Evolutionary conservation across 2,797 vertebrate species (phyloP).

Genomic region (Myotis myotis): DNA sequence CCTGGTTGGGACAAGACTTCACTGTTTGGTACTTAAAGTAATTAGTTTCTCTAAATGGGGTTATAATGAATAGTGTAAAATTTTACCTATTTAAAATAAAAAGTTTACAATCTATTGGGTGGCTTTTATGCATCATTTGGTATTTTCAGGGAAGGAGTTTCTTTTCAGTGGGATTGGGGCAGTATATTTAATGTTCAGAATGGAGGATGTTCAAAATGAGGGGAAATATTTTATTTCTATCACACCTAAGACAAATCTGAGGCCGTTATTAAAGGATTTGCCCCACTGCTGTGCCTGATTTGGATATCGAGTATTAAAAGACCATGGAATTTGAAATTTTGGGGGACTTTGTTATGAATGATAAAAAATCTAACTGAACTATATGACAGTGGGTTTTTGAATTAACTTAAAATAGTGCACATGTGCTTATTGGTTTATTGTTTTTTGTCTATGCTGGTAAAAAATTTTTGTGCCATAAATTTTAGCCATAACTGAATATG

Average conservation of each 20-base stretch:
- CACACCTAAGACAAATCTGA: not conserved
- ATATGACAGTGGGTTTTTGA: not conserved
- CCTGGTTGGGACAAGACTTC: slow-evolving; percentile 43
- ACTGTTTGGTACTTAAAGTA: slow-evolving; percentile 1
- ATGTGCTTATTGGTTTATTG: not conserved
- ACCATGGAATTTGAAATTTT: slow-evolving; percentile 8
- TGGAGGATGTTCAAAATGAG: not conserved
- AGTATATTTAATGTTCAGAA: slow-evolving; percentile 3
- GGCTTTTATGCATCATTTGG: slow-evolving; percentile 32
- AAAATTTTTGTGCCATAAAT: not conserved
- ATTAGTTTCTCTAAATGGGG: slow-evolving; percentile 48
- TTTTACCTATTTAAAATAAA: slow-evolving; percentile 61
- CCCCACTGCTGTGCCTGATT: not conserved
- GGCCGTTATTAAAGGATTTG: not conserved
- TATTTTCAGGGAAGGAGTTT: not conserved
- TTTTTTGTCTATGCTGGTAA: not conserved
- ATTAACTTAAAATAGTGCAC: not conserved
- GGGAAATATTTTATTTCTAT: slow-evolving; percentile 20
- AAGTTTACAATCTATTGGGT: slow-evolving; percentile 46
- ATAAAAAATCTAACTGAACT: not conserved
- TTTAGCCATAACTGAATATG: not conserved
- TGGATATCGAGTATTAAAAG: not conserved
- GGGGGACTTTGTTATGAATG: not conserved
- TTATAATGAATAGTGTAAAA: slow-evolving; percentile 53
- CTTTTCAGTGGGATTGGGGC: not conserved